Percentiles rank a stretch among this genome's conserved stretches.
These are phyloP conservation scores for Danaus melanippus DNA, from an alignment of 1,140 invertebrate species.

Conservation along the genomic window DNA sequence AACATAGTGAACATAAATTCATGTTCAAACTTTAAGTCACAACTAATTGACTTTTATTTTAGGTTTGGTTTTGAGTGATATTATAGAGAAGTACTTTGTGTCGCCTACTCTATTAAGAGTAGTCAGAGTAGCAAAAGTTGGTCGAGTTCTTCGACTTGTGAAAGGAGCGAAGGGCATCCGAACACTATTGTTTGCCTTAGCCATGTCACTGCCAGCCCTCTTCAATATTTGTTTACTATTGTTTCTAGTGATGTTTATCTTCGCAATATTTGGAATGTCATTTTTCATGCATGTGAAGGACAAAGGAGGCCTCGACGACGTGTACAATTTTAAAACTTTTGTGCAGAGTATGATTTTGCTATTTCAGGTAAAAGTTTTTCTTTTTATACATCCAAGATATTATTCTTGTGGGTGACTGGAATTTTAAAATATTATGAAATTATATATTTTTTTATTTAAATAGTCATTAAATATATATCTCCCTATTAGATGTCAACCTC, in stretches of 20 bases:
- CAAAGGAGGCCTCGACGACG: constrained; percentile 93
- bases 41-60: constrained; percentile 42
- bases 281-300: constrained; percentile 99
- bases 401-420: too few species aligned
- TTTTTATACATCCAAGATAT: background rate
- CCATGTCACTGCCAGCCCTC: constrained; percentile 97
- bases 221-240: constrained; percentile 99
- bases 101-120: constrained; percentile 97
- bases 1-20: constrained; percentile 1
- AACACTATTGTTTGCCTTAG: constrained; percentile 96
- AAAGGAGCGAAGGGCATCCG: constrained; percentile 98
- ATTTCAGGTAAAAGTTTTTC: constrained; percentile 83
- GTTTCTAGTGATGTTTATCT: constrained; percentile 99
- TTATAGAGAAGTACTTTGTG: constrained; percentile 98
- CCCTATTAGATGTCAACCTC: constrained; percentile 93
- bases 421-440: too few species aligned
- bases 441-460: too few species aligned
- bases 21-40: constrained; percentile 1
- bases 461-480: too few species aligned
- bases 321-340: constrained; percentile 99
- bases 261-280: constrained; percentile 99
- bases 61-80: constrained; percentile 96
- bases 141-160: constrained; percentile 95
- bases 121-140: constrained; percentile 97
- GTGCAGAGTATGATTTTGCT: constrained; percentile 97